phyloP scores from a whole-genome alignment of 2,888 invertebrate species.

The Drosophila emarginata region DNA sequence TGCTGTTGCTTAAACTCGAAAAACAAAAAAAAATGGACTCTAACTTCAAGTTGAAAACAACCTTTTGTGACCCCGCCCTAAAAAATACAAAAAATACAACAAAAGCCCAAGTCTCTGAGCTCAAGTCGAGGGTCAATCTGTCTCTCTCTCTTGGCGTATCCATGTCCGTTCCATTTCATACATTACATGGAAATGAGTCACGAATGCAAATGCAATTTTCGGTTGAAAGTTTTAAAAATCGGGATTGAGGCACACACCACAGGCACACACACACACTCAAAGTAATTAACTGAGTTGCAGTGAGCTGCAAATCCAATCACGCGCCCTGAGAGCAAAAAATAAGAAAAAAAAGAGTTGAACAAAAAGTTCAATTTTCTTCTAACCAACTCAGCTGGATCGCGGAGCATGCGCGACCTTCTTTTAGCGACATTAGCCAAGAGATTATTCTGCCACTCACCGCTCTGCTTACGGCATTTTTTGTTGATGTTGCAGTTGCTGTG shows the following conservation, averaged over 20 bases:
- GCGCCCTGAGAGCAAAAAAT: slow-evolving; percentile 29
- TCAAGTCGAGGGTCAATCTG: slow-evolving; percentile 25
- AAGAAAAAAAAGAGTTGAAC: slow-evolving; percentile 13
- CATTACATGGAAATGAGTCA: slow-evolving; percentile 39
- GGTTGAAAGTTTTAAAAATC: slow-evolving; percentile 58
- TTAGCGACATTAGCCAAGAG: slow-evolving; percentile 16
- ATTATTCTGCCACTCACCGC: neutral
- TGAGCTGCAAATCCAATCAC: slow-evolving; percentile 44
- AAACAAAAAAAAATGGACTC: slow-evolving; percentile 17
- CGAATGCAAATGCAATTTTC: slow-evolving; percentile 34
- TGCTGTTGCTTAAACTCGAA: slow-evolving; percentile 13
- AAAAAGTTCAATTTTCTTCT: neutral
- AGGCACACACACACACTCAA: slow-evolving; percentile 11
- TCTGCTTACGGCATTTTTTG: slow-evolving; percentile 18
- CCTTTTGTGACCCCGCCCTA: slow-evolving; percentile 30
- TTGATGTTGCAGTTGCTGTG: slow-evolving; percentile 31
- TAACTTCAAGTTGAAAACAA: slow-evolving; percentile 23
- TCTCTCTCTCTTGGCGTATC: slow-evolving; percentile 34
- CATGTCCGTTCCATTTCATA: slow-evolving; percentile 18
- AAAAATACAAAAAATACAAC: slow-evolving; percentile 1
- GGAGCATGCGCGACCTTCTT: slow-evolving; percentile 71
- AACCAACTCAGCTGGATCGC: slow-evolving; percentile 14
- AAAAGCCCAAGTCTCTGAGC: slow-evolving; percentile 18
- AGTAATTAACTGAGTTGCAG: slow-evolving; percentile 62
- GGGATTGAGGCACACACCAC: slow-evolving; percentile 36